These are phyloP conservation scores for Pluvianellus socialis DNA, from an alignment of 2,113 vertebrate species.

Conservation along the genomic window DNA sequence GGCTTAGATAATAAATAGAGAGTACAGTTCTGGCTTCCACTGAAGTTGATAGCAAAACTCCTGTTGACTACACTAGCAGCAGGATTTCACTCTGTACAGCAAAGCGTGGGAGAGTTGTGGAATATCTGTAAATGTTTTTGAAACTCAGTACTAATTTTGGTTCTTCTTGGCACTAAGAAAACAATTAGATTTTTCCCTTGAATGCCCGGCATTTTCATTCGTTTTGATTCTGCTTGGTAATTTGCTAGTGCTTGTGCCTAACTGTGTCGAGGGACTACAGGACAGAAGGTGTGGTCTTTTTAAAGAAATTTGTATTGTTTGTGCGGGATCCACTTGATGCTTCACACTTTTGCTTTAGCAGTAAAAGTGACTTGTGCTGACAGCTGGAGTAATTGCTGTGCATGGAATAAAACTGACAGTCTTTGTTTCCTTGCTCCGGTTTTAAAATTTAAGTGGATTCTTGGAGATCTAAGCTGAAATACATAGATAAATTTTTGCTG, in stretches of 20 bases:
- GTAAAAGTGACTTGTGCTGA: slow-evolving; percentile 32
- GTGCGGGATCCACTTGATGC: background rate
- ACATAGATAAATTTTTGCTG: slow-evolving; percentile 17
- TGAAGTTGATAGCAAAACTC: background rate
- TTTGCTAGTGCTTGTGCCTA: background rate
- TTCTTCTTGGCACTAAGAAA: background rate
- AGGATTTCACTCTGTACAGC: background rate
- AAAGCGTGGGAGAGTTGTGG: background rate
- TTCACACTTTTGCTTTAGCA: slow-evolving; percentile 9
- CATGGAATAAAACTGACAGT: background rate
- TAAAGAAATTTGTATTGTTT: background rate
- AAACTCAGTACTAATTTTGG: background rate
- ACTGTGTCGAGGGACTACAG: background rate
- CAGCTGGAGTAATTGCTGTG: slow-evolving; percentile 15
- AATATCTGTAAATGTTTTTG: background rate
- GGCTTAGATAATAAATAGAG: background rate
- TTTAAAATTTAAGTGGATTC: slow-evolving; percentile 34
- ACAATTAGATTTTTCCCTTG: background rate
- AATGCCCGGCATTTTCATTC: background rate
- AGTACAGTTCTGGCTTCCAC: background rate
- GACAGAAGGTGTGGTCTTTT: background rate
- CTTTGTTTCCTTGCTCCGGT: background rate
- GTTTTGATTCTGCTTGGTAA: background rate
- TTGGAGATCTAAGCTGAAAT: slow-evolving; percentile 52
- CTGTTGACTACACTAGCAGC: background rate